These are phyloP conservation scores for Cloeon dipterum DNA, from an alignment of 2,888 invertebrate genomes.

Conservation along the genomic window DNA sequence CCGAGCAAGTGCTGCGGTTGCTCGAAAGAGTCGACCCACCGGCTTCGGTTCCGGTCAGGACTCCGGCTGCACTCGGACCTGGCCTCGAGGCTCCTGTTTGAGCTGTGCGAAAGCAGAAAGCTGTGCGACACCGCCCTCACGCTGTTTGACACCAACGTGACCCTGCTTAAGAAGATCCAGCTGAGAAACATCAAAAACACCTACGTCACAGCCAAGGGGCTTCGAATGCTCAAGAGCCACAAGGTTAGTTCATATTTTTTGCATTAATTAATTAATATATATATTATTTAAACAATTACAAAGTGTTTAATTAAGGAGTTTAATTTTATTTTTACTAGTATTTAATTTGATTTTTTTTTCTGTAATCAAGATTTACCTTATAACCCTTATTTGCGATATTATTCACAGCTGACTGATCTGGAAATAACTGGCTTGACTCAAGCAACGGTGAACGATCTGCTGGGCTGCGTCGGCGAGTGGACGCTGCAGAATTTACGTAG, in stretches of 20 bases:
- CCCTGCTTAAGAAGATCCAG: constrained; percentile 30
- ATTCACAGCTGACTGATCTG: constrained; percentile 23
- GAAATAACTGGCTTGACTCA: constrained; percentile 29
- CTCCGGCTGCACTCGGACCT: constrained; percentile 30
- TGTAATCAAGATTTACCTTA: not conserved
- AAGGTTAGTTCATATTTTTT: constrained; percentile 13
- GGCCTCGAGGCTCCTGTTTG: constrained; percentile 29
- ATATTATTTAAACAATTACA: no score
- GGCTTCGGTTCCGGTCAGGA: constrained; percentile 22
- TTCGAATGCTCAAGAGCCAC: constrained; percentile 33
- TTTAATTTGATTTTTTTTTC: not conserved
- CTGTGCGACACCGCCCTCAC: constrained; percentile 33
- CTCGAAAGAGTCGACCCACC: constrained; percentile 2
- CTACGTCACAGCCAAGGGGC: constrained; percentile 27
- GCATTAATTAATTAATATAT: no score
- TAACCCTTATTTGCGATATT: not conserved
- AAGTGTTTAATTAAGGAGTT: no score
- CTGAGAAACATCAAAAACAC: constrained; percentile 31
- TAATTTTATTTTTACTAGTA: no score
- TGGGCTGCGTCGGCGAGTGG: constrained; percentile 40
- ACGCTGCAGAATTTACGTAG: constrained; percentile 32
- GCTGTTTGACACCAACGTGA: constrained; percentile 31
- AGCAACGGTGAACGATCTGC: constrained; percentile 31
- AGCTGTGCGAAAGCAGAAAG: constrained; percentile 29
- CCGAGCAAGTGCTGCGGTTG: constrained; percentile 10